phyloP scores from a whole-genome alignment of 2,113 vertebrate genomes.

The Chloropsis hardwickii region DNA sequence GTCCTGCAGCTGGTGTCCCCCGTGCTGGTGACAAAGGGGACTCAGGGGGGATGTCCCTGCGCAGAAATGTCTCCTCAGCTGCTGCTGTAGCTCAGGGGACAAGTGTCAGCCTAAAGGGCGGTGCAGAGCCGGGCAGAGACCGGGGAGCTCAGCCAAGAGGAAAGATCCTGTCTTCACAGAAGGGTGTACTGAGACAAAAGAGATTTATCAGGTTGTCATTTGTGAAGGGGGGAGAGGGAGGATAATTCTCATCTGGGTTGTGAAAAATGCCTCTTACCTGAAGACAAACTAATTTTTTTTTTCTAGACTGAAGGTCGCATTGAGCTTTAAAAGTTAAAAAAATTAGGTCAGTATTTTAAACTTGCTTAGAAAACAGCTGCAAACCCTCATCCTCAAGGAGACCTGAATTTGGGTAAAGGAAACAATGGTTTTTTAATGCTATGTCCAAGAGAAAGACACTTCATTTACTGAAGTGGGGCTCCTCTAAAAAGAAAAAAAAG shows the following conservation, averaged over 20 bases:
- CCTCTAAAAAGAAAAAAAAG: no score
- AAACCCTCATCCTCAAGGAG: not conserved
- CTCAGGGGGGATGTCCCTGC: not conserved
- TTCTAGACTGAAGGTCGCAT: not conserved
- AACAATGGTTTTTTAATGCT: not conserved
- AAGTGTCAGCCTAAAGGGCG: not conserved
- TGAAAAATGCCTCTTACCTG: not conserved
- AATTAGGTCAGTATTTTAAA: not conserved
- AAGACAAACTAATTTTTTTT: not conserved
- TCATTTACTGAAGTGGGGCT: not conserved
- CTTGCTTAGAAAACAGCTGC: not conserved
- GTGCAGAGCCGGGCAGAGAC: not conserved
- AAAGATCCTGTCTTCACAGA: not conserved
- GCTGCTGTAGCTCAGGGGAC: not conserved
- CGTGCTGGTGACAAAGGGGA: accelerated
- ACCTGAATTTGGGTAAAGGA: not conserved
- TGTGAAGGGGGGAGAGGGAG: not conserved
- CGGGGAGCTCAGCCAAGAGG: not conserved
- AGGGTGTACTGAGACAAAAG: not conserved
- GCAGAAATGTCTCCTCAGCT: not conserved
- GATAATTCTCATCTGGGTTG: not conserved
- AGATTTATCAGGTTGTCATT: not conserved
- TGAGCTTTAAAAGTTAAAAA: not conserved
- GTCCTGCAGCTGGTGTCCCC: not conserved
- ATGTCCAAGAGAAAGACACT: not conserved